Base-by-base conservation (phyloP, 1,140 invertebrate species). In the Hycleus phaleratus region DNA sequence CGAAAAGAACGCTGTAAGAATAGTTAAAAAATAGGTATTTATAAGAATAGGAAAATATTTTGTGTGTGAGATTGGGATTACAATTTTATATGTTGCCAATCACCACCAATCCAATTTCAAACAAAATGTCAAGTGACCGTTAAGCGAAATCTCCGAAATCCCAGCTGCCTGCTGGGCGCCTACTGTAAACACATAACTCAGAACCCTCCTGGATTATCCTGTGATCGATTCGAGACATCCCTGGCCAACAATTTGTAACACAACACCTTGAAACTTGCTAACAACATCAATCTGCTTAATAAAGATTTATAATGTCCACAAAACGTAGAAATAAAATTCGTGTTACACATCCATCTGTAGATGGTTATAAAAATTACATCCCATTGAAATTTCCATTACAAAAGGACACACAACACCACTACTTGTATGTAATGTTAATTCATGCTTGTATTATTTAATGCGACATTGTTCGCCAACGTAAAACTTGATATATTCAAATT, bases 401-500 rank as follows among this genome's bases (percentile, higher is more conserved):
- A 32, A 32, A 32, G 7, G 32, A 32, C 7, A 32, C 32, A 32
- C 7, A 7, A 32, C 7, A 32, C 32, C 32, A 32, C 32, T 32
- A 7, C 32, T 32, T 32, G 32, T 38, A 46, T 54, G 51, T 44
- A 54, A 46, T 46, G 52, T 55, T 46, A 55, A 55, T 55, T 55
- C 25, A 32, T 18, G 10, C 26, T 18, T 55, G 52, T 46, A 55
- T 46, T 46, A 46, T 55, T 55, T 49, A 53, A 55, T 10, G 10
- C n/a, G 51, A 47, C 11, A 55, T 46, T 39, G 32, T 38, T 43
- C n/a, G 38, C 49, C 56, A 38, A 50, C 39, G 56, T 53, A 62
- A 55, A 64, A 64, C 63, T 49, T 69, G 62, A 66, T 68, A 60
- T 66, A 68, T 66, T 69, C 63, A 68, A 69, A 69, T 69, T 63